Evolutionary conservation across 2,797 vertebrate species (phyloP).

Genomic region (Morelia viridis): DNA sequence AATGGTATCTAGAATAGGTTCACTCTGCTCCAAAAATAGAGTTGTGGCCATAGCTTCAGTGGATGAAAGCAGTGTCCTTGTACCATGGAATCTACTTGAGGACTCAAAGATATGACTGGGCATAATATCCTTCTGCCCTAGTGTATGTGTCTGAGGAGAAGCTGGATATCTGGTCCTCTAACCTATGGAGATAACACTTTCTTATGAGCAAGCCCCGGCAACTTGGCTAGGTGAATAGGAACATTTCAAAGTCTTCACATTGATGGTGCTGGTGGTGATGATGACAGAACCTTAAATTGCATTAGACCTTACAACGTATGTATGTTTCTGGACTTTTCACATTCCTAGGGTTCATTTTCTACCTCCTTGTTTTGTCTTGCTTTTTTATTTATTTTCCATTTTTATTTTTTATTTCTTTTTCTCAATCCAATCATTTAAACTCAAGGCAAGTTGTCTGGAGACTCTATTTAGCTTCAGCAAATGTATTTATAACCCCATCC

Average conservation of each 20-base stretch:
- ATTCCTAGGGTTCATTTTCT: not conserved
- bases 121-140: not conserved
- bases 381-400: constrained; percentile 28
- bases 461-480: constrained; percentile 11
- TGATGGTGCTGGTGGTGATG: not conserved
- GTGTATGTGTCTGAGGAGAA: not conserved
- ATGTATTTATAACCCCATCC: constrained; percentile 34
- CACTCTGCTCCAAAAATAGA: not conserved
- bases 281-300: too few species aligned
- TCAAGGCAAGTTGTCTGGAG: constrained; percentile 32
- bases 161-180: not conserved
- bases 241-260: not conserved
- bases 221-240: not conserved
- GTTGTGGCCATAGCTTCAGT: not conserved
- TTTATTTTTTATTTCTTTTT: constrained; percentile 37
- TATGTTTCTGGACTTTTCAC: not conserved
- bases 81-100: not conserved
- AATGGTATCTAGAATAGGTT: not conserved
- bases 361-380: not conserved
- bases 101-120: not conserved
- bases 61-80: not conserved
- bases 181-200: not conserved
- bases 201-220: not conserved
- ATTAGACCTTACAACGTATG: constrained; percentile 25
- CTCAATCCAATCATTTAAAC: constrained; percentile 43